These are phyloP conservation scores for Solenopsis fugax DNA, from an alignment of 1,140 invertebrate genomes.

Conservation along the genomic window DNA sequence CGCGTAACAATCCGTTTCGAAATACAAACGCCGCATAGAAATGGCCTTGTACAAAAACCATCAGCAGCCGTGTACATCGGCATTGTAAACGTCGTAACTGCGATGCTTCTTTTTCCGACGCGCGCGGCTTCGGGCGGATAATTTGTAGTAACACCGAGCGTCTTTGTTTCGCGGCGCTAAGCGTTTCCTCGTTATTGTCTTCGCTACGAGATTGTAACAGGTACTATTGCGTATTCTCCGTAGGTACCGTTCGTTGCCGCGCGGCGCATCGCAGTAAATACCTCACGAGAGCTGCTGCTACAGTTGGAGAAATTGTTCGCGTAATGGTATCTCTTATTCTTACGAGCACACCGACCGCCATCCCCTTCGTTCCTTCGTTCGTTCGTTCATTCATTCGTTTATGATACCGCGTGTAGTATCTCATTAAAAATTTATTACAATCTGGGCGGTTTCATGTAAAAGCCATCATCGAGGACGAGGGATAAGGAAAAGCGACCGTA, in stretches of 20 bases:
- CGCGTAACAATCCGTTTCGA: conserved; percentile 30
- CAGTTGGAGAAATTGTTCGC: conserved; percentile 59
- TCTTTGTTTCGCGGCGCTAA: conserved; percentile 61
- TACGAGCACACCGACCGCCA: conserved; percentile 39
- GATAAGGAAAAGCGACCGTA: neutral
- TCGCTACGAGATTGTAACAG: conserved; percentile 61
- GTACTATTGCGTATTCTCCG: conserved; percentile 39
- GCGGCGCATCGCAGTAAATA: conserved; percentile 53
- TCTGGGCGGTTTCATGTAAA: conserved; percentile 1
- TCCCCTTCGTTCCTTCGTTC: conserved; percentile 3
- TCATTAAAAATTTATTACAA: conserved; percentile 65
- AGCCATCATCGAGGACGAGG: neutral
- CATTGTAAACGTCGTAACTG: conserved; percentile 48
- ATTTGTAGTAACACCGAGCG: conserved; percentile 63
- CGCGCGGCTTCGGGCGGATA: conserved; percentile 49
- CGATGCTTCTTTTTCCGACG: conserved; percentile 46
- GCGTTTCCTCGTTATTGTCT: conserved; percentile 64
- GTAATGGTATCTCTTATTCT: conserved; percentile 65
- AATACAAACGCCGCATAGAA: conserved; percentile 43
- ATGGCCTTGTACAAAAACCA: conserved; percentile 51
- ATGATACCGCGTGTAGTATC: conserved; percentile 14
- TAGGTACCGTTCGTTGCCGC: conserved; percentile 56
- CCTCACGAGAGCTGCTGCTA: conserved; percentile 36
- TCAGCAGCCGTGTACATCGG: conserved; percentile 30
- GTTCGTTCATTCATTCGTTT: conserved; percentile 30